These are phyloP conservation scores for Spodoptera exigua DNA, from an alignment of 2,888 invertebrate species.

Conservation along the genomic window DNA sequence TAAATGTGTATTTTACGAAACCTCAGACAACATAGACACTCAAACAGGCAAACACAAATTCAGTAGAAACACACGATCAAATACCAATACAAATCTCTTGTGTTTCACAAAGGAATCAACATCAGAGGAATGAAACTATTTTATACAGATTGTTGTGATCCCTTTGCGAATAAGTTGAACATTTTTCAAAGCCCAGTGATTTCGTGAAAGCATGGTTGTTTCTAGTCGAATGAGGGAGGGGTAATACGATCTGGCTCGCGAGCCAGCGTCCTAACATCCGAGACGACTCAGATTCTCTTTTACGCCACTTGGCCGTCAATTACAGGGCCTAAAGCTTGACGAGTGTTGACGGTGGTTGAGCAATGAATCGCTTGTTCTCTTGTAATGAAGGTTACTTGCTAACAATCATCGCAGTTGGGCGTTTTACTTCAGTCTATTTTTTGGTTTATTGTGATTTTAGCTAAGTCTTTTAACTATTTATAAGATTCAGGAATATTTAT, in stretches of 20 bases:
- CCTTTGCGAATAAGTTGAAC: conserved; percentile 37
- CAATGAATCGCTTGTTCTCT: conserved; percentile 44
- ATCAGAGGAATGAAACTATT: conserved; percentile 37
- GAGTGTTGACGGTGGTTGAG: conserved; percentile 54
- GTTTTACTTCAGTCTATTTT: conserved; percentile 1
- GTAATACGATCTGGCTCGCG: conserved; percentile 65
- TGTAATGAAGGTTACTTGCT: conserved; percentile 2
- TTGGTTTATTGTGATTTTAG: no score
- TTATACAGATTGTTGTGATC: conserved; percentile 40
- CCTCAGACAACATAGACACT: conserved; percentile 11
- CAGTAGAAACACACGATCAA: conserved; percentile 17
- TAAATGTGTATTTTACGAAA: not conserved
- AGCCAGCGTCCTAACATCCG: conserved; percentile 65
- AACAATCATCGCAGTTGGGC: not conserved
- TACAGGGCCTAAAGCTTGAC: conserved; percentile 64
- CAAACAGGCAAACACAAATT: conserved; percentile 2
- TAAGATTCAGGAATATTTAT: no score
- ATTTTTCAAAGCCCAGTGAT: conserved; percentile 45
- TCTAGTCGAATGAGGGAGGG: conserved; percentile 32
- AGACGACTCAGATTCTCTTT: conserved; percentile 74
- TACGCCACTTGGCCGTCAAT: conserved; percentile 76
- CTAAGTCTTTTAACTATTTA: no score
- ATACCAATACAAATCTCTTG: conserved; percentile 21
- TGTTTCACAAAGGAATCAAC: conserved; percentile 27
- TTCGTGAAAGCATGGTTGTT: conserved; percentile 56